These are phyloP conservation scores for Thalassoma bifasciatum DNA, from an alignment of 2,113 vertebrate genomes.

Conservation along the genomic window DNA sequence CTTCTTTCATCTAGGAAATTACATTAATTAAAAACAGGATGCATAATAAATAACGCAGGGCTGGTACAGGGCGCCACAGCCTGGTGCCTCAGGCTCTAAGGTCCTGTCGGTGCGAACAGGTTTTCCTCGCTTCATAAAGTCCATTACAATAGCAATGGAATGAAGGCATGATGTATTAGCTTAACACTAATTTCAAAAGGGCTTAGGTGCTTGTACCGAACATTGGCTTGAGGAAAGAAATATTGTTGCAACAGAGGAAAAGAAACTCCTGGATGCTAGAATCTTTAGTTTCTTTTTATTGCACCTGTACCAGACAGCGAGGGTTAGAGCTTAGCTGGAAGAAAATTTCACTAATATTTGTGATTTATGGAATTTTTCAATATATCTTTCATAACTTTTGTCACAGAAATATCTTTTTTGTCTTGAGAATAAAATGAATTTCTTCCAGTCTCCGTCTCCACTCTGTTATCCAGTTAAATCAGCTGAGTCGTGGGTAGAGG, in stretches of 20 bases:
- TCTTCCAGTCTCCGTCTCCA: neutral
- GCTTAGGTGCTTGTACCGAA: conserved; percentile 27
- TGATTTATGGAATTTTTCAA: neutral
- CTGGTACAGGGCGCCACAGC: conserved; percentile 53
- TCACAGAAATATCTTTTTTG: conserved; percentile 21
- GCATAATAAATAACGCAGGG: conserved; percentile 69
- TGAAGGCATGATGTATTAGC: conserved; percentile 38
- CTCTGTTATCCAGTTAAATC: conserved; percentile 39
- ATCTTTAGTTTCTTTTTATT: conserved; percentile 42
- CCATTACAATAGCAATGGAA: conserved; percentile 41
- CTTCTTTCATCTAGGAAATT: conserved; percentile 77
- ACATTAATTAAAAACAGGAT: conserved; percentile 79
- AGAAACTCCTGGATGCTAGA: conserved; percentile 14
- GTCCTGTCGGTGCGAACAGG: conserved; percentile 57
- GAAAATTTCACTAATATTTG: conserved; percentile 21
- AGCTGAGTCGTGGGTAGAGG: conserved; percentile 61
- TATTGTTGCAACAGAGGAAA: conserved; percentile 42
- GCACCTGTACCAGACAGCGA: conserved; percentile 43
- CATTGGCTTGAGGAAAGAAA: conserved; percentile 33
- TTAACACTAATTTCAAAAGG: conserved; percentile 14
- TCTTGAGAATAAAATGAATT: conserved; percentile 25
- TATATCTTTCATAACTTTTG: neutral
- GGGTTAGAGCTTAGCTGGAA: conserved; percentile 43
- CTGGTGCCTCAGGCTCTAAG: conserved; percentile 48
- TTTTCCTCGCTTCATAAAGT: conserved; percentile 50